Evolutionary conservation across 1,140 invertebrate genomes (phyloP).

Genomic region (Drosophila simulans): DNA sequence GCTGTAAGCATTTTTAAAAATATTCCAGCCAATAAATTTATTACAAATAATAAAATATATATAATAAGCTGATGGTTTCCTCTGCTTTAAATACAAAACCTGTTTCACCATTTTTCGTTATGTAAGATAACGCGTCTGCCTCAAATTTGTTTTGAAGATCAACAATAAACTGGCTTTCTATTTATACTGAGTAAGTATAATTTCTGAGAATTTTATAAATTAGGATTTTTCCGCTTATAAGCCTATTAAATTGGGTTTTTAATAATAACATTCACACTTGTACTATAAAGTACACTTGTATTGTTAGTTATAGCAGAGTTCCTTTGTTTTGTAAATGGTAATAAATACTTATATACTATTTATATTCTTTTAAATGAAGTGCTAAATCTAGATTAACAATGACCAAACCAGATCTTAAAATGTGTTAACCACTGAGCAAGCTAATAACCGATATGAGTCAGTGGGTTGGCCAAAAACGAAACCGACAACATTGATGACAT

Average conservation of each 20-base stretch:
- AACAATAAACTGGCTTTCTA: not conserved
- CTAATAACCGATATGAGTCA: conserved; percentile 33
- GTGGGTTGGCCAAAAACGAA: conserved; percentile 10
- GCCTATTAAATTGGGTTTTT: no score
- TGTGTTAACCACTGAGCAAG: conserved; percentile 13
- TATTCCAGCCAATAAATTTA: no score
- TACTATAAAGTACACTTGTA: no score
- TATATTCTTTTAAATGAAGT: not conserved
- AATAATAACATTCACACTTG: no score
- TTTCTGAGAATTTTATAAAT: no score
- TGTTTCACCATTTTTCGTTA: not conserved
- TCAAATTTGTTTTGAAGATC: not conserved
- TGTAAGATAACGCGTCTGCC: not conserved
- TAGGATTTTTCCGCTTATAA: no score
- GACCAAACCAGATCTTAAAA: not conserved
- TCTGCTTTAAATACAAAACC: no score
- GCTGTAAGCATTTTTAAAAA: no score
- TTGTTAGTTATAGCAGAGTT: no score
- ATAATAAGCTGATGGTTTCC: no score
- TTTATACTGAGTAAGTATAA: no score
- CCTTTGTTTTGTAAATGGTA: not conserved
- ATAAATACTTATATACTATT: not conserved
- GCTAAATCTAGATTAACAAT: not conserved
- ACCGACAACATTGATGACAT: conserved; percentile 26
- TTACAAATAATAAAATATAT: no score